A percentile compares a stretch with the other conserved stretches of the same genome.
Conservation (phyloP, 37 sponge, comb jelly and placozoan species). For the Aphrocallistes beatrix region DNA sequence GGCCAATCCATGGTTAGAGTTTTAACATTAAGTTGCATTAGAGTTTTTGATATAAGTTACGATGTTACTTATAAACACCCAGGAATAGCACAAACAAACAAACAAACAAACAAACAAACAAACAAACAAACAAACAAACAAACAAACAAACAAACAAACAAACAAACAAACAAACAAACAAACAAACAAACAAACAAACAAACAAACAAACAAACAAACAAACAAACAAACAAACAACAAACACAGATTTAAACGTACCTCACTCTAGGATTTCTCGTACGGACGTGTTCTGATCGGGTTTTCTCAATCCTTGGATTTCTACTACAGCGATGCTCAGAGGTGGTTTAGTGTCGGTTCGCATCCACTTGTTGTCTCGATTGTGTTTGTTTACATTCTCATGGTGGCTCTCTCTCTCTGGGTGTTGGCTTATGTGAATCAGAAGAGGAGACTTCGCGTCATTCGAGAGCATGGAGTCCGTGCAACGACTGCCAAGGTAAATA, state of each 20-base stretch:
- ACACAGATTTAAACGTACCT: neutral
- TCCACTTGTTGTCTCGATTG: neutral
- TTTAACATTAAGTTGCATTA: too few relatives aligned
- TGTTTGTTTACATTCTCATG: conserved; percentile 49
- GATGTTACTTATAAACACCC: neutral
- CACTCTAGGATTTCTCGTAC: neutral
- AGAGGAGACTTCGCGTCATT: conserved; percentile 28
- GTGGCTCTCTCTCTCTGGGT: conserved; percentile 42
- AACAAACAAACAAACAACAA: conserved; percentile 8
- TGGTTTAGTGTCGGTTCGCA: neutral
- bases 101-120: neutral
- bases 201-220: neutral
- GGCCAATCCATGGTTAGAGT: too few relatives aligned
- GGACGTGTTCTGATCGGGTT: neutral
- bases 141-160: neutral
- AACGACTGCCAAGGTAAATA: neutral
- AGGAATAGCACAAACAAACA: neutral
- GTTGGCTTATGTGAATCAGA: conserved; percentile 45
- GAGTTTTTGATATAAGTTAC: too few relatives aligned
- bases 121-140: neutral
- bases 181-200: neutral
- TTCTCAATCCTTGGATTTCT: conserved; percentile 7
- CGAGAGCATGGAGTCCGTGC: neutral
- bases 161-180: neutral
- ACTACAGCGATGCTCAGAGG: neutral